Base-by-base conservation (phyloP, 2,888 invertebrate genomes). In the Leptothorax acervorum region DNA sequence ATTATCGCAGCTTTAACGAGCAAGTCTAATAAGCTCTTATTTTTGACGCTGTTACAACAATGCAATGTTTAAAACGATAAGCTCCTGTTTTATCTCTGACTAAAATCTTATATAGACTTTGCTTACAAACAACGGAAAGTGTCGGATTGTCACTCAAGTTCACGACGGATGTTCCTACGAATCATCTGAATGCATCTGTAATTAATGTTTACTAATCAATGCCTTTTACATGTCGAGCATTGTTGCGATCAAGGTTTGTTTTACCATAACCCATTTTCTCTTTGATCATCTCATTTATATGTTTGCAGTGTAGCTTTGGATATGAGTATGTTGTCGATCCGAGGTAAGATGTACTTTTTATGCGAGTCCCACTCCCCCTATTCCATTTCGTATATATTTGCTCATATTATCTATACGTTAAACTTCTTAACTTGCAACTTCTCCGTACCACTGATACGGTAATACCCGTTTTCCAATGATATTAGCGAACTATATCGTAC, bases 231-330 rank as follows among this genome's bases (percentile, higher is more conserved):
- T 81, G 79, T 81, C 79, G 73, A 81, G 60, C 79, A 62, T 81
- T 71, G 57, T 73, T 62, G 73, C 60, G 39, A 81, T 60, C 73
- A 62, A 81, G 79, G 79, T 81, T 76, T 78, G 82, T 79, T 76
- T 55, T 60, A 78, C 28, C 57, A 18, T 65, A 78, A 82, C 28
- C n/a, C 53, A 82, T 53, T 53, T 42, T 65, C 63, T 78, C 78
- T 78, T 82, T 82, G 35, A 65, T 18, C 55, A 65, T 82, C 39
- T 63, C 55, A 65, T 57, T 78, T 78, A 66, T 76, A 66, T 82
- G 78, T 76, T 82, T 57, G 78, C 82, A 82, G 82, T 82, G 66
- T 82, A 82, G 82, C 82, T 76, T 82, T 82, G 82, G 82, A 82
- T 66, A 63, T 75, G 42, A 70, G 15, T 71, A 70, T 73, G 62